phyloP scores from a whole-genome alignment of 2,888 invertebrate genomes.

The Endomychus coccineus region DNA sequence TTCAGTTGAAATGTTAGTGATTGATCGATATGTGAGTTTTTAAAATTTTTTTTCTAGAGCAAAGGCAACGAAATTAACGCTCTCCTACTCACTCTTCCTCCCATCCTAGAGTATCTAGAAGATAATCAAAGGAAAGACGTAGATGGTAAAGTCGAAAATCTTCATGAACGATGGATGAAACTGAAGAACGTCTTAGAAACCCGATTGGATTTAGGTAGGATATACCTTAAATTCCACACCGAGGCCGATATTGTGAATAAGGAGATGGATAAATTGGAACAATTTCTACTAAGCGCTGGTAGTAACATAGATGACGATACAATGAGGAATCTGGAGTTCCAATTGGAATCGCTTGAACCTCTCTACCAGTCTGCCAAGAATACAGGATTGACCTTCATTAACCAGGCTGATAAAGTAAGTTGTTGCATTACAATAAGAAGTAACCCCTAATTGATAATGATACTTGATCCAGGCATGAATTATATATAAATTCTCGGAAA shows the following conservation, averaged over 20 bases:
- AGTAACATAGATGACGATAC: conserved; percentile 47
- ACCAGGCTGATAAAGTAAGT: conserved; percentile 51
- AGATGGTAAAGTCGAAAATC: conserved; percentile 54
- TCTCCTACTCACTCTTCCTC: conserved; percentile 55
- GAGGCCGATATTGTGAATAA: conserved; percentile 58
- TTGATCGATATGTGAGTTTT: too few relatives aligned
- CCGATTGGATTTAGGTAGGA: conserved; percentile 58
- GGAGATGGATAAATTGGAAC: conserved; percentile 59
- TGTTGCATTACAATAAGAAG: too few relatives aligned
- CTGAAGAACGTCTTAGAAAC: conserved; percentile 53
- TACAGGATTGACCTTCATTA: conserved; percentile 60
- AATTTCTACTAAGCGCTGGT: conserved; percentile 47
- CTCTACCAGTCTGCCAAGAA: conserved; percentile 59
- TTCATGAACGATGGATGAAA: conserved; percentile 57
- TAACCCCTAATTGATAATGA: too few relatives aligned
- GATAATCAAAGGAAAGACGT: conserved; percentile 57
- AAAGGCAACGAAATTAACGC: conserved; percentile 62
- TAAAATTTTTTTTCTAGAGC: conserved; percentile 43
- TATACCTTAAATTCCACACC: conserved; percentile 66
- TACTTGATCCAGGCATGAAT: too few relatives aligned
- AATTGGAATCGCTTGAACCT: conserved; percentile 58
- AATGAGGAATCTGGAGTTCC: conserved; percentile 51
- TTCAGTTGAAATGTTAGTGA: too few relatives aligned
- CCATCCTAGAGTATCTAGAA: conserved; percentile 56
- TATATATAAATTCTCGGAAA: too few relatives aligned